These are phyloP conservation scores for Peribatodes rhomboidaria DNA, from an alignment of 2,888 invertebrate species.

Conservation along the genomic window DNA sequence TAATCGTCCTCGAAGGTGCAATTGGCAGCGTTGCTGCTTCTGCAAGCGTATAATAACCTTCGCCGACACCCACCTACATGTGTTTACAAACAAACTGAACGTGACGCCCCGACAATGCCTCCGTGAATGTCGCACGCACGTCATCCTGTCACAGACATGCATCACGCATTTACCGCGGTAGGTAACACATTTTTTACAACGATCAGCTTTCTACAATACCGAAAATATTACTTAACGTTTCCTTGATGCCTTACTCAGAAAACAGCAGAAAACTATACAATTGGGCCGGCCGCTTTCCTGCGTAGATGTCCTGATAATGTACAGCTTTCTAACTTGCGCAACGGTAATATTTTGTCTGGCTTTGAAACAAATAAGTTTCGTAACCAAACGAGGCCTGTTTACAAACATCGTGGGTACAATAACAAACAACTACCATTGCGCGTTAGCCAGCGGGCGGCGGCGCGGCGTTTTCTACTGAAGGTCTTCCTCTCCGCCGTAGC, in stretches of 20 bases:
- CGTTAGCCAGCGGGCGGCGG: neutral
- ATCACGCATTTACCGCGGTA: constrained; percentile 47
- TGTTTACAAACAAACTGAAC: constrained; percentile 75
- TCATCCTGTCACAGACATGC: constrained; percentile 43
- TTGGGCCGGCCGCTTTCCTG: constrained; percentile 43
- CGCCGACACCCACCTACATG: constrained; percentile 45
- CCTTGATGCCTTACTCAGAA: constrained; percentile 27
- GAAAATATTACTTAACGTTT: constrained; percentile 15
- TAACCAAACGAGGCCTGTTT: constrained; percentile 57
- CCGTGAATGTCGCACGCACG: constrained; percentile 62
- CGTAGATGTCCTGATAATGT: constrained; percentile 37
- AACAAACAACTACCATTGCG: constrained; percentile 37
- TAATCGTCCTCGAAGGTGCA: constrained; percentile 18
- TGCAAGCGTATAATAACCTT: constrained; percentile 59
- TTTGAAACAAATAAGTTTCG: constrained; percentile 64
- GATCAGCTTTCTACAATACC: constrained; percentile 30
- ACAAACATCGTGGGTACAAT: constrained; percentile 48
- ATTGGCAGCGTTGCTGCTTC: constrained; percentile 38
- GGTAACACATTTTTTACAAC: constrained; percentile 35
- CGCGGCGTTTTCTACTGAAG: constrained; percentile 32
- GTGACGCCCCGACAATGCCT: constrained; percentile 53
- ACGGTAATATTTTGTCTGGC: constrained; percentile 64
- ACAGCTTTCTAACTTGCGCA: constrained; percentile 70
- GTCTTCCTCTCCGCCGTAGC: constrained; percentile 26
- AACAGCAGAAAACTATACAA: too few species aligned